These are phyloP conservation scores for Paramisgurnus dabryanus DNA, from an alignment of 2,113 vertebrate genomes.

Conservation along the genomic window DNA sequence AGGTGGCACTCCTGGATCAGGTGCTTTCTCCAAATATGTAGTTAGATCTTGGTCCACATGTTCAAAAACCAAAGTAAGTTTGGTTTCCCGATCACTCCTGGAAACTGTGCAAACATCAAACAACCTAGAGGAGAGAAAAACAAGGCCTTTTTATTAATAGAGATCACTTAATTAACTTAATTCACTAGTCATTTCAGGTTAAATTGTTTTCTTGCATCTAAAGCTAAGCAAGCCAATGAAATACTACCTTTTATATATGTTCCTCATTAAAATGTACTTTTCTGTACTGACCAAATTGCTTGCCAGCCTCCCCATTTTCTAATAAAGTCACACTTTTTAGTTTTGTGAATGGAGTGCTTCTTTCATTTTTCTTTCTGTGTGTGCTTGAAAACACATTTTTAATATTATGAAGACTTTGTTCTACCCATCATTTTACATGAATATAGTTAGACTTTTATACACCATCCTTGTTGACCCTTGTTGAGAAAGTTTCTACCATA, in stretches of 20 bases:
- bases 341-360: constrained; percentile 18
- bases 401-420: not conserved
- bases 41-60: constrained; percentile 99
- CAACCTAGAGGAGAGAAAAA: constrained; percentile 76
- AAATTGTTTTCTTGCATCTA: too few relatives aligned
- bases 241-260: too few relatives aligned
- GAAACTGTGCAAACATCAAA: constrained; percentile 98
- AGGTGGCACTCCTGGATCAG: constrained; percentile 93
- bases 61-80: constrained; percentile 97
- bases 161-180: too few relatives aligned
- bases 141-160: not conserved
- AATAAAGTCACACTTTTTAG: not conserved
- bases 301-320: constrained; percentile 14
- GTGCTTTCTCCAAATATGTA: constrained; percentile 97
- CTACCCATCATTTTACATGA: not conserved
- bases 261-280: too few relatives aligned
- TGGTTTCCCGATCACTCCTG: constrained; percentile 95
- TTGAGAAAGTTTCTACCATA: too few relatives aligned
- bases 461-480: too few relatives aligned
- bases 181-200: too few relatives aligned
- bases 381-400: not conserved
- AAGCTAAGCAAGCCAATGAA: too few relatives aligned
- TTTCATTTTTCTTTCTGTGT: not conserved
- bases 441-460: too few relatives aligned
- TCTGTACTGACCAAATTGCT: not conserved